These are phyloP conservation scores for Epinephelus moara DNA, from an alignment of 2,113 vertebrate genomes.

Conservation along the genomic window DNA sequence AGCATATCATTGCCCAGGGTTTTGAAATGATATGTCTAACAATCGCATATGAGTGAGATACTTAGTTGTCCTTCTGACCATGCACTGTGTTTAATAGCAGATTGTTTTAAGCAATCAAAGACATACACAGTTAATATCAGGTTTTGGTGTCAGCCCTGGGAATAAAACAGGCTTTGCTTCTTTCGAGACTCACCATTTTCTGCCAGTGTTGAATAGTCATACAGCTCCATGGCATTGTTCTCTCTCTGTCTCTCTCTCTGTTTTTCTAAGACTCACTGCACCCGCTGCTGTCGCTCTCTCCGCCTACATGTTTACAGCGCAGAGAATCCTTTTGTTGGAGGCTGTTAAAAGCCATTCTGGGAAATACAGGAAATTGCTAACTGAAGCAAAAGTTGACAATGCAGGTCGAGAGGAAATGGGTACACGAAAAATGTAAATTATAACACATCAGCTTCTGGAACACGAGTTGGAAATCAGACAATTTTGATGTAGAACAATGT, in stretches of 20 bases:
- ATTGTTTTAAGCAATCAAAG: background rate
- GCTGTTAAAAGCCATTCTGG: constrained; percentile 63
- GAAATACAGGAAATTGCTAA: constrained; percentile 57
- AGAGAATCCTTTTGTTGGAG: constrained; percentile 46
- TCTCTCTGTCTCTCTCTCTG: constrained; percentile 10
- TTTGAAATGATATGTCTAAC: background rate
- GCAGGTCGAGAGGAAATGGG: constrained; percentile 40
- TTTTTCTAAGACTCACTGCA: constrained; percentile 18
- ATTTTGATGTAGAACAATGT: constrained; percentile 21
- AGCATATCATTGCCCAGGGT: background rate
- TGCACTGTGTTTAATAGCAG: background rate
- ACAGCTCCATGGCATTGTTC: constrained; percentile 9
- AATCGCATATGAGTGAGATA: background rate
- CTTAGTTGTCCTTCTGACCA: background rate
- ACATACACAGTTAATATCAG: background rate
- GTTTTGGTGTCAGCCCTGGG: background rate
- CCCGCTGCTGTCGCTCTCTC: constrained; percentile 39
- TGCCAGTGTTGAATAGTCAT: constrained; percentile 18
- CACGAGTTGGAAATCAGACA: constrained; percentile 39
- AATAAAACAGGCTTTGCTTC: background rate
- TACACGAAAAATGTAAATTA: constrained; percentile 39
- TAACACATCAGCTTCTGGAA: constrained; percentile 22
- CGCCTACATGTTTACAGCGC: constrained; percentile 64
- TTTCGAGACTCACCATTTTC: background rate
- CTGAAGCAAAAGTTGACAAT: constrained; percentile 48